Conservation (phyloP, 2,113 vertebrate species). For the Cricetomys ansorgei region DNA sequence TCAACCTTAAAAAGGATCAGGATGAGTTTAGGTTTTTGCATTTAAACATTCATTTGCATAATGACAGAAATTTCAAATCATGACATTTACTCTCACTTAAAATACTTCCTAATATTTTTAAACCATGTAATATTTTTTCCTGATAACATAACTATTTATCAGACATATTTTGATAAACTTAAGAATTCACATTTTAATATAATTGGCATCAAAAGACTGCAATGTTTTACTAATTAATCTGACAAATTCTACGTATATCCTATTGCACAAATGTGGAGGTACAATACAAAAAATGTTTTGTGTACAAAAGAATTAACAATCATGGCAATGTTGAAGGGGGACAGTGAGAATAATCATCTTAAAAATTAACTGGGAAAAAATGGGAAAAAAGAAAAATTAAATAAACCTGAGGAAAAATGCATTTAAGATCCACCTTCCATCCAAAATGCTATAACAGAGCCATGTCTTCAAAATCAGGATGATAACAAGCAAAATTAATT, state of each 20-base stretch:
- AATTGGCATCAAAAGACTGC: slow-evolving; percentile 45
- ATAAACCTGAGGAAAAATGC: background rate
- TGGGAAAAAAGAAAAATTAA: no score
- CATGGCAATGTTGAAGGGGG: background rate
- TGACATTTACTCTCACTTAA: slow-evolving; percentile 55
- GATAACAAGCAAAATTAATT: background rate
- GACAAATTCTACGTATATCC: slow-evolving; percentile 3
- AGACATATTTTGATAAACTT: slow-evolving; percentile 50
- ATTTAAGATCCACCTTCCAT: slow-evolving; percentile 21
- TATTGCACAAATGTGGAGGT: background rate
- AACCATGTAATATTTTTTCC: background rate
- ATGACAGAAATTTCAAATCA: slow-evolving; percentile 9
- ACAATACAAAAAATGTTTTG: background rate
- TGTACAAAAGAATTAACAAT: slow-evolving; percentile 16
- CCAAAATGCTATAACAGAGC: slow-evolving; percentile 36
- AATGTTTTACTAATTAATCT: background rate
- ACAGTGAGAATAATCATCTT: background rate
- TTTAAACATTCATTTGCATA: slow-evolving; percentile 58
- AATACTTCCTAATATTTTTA: slow-evolving; percentile 33
- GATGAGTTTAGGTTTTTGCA: background rate
- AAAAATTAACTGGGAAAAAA: slow-evolving; percentile 47
- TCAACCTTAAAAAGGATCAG: slow-evolving; percentile 14
- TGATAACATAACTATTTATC: background rate
- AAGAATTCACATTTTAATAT: slow-evolving; percentile 40
- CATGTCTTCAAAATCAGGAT: slow-evolving; percentile 33